Percentiles rank a stretch among this genome's conserved stretches.
Evolutionary conservation across 2,113 vertebrate genomes (phyloP).

Genomic region (human): GRCh38 chrY:13699501-13700000

Average conservation of each 20-base stretch:
- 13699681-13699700: not conserved
- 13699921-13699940: not conserved
- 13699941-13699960: not conserved
- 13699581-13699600: no score
- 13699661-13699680: not conserved
- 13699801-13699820: not conserved
- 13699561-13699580: no score
- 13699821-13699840: not conserved
- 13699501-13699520: no score
- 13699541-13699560: no score
- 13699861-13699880: not conserved
- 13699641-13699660: no score
- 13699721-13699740: not conserved
- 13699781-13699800: not conserved
- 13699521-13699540: no score
- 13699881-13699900: not conserved
- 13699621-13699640: no score
- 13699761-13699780: not conserved
- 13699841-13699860: not conserved
- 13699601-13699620: no score
- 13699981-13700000: not conserved
- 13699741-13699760: not conserved
- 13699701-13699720: not conserved
- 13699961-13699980: not conserved
- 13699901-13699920: not conserved